Percentiles rank a stretch among this genome's conserved stretches.
Evolutionary conservation across 92 coral and sea anemone genomes (phyloP).

Genomic region (Meandrina meandrites): DNA sequence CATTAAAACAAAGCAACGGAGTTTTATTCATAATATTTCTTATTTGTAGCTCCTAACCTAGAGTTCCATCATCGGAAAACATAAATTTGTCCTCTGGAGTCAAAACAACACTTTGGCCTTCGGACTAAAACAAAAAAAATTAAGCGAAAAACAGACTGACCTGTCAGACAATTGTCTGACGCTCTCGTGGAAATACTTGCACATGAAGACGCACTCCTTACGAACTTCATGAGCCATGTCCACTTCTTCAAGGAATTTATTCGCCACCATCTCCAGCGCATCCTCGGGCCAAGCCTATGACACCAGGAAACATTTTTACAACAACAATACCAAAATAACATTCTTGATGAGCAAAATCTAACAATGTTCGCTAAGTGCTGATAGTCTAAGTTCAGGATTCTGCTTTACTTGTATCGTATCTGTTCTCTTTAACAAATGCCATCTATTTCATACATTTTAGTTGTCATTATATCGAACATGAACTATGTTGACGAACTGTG

Average conservation of each 20-base stretch:
- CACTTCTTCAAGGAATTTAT: conserved; percentile 96
- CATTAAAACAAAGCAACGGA: not conserved
- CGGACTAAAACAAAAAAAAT: not conserved
- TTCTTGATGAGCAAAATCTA: not conserved
- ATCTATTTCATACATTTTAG: no score
- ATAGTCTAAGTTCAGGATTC: not conserved
- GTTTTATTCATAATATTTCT: not conserved
- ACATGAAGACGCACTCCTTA: conserved; percentile 92
- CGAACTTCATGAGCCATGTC: conserved; percentile 87
- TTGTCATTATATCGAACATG: no score
- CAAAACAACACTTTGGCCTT: no score
- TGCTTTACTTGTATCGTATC: no score
- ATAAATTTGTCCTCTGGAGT: no score
- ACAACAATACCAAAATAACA: not conserved
- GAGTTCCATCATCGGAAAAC: no score
- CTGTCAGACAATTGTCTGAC: conserved; percentile 87
- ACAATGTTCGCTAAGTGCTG: no score
- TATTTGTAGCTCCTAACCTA: not conserved
- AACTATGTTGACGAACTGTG: no score
- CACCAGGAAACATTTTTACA: not conserved
- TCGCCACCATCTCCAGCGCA: conserved; percentile 98
- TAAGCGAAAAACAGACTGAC: conserved; percentile 42
- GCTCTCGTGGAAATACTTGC: conserved; percentile 99
- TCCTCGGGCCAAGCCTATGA: conserved; percentile 99
- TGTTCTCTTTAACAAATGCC: no score